phyloP scores from a whole-genome alignment of 2,797 vertebrate genomes.

The Heterohyrax brucei region DNA sequence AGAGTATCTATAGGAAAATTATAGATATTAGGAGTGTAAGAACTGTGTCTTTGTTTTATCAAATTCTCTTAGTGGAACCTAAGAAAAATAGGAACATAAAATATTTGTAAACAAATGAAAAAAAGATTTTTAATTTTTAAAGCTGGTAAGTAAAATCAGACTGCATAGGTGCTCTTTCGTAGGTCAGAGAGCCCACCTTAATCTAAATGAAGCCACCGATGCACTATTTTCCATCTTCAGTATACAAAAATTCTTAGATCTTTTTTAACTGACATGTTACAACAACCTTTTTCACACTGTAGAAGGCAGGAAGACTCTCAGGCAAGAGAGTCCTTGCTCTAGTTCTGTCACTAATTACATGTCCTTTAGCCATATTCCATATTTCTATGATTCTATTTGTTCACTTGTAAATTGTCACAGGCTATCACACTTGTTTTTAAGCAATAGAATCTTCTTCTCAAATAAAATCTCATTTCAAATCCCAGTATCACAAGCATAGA shows the following conservation, averaged over 20 bases:
- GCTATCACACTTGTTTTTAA: background rate
- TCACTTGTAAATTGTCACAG: background rate
- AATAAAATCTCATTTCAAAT: background rate
- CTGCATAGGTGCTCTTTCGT: background rate
- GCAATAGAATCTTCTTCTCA: background rate
- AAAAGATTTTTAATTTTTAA: background rate
- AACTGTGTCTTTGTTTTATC: background rate
- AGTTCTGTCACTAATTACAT: rapidly evolving
- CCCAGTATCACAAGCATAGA: background rate
- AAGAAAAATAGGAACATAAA: background rate
- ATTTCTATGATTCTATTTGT: background rate
- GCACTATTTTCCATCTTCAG: background rate
- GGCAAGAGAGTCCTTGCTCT: background rate
- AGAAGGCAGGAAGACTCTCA: too few relatives aligned
- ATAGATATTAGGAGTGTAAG: background rate
- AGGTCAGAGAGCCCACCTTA: background rate
- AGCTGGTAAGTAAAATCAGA: background rate
- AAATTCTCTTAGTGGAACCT: background rate
- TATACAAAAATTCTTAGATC: background rate
- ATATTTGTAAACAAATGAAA: background rate
- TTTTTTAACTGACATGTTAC: background rate
- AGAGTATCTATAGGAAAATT: background rate
- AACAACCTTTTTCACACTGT: rapidly evolving
- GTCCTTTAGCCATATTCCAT: background rate
- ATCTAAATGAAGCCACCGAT: background rate